Base-by-base conservation (phyloP, 2,113 vertebrate species). In the Cacatua alba region DNA sequence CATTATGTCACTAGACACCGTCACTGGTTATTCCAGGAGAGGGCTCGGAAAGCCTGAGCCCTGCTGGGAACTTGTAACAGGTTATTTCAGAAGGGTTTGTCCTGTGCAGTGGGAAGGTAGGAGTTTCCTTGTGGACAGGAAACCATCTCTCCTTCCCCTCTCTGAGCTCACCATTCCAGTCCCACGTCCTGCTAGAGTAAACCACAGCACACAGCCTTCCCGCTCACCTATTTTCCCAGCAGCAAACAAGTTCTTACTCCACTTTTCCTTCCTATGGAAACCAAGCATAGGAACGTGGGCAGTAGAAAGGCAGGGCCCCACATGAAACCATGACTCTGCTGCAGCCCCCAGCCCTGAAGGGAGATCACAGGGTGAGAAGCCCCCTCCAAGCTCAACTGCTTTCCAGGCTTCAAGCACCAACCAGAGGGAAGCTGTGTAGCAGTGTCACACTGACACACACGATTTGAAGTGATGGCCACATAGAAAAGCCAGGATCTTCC, bases 1-100 rank as follows among this genome's bases (percentile, higher is more conserved):
- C 57, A 35, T 24, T 59, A 24, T 35, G 57, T 23, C 57, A n/a
- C 59, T 37, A 39, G 63, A 48, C 0, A 0, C 28, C 0, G 0
- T 68, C 84, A 72, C 9, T 2, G 0, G 7, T 76, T 91, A 16
- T 63, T 93, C 80, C 72, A 78, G 49, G 57, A 33, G 13, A n/a
- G 13, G 20, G 14, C 4, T 90, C 0, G 0, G 53, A 76, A 89
- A 68, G 23, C 23, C 44, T 48, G 31, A 79, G 46, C 37, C 43
- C 19, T 2, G 0, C 25, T 68, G 51, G 67, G 83, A 88, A 52
- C 53, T 70, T 67, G 76, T 44, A 25, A 51, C 29, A 26, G 14
- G 31, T 82, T 67, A 52, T 62, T 91, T 89, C 75, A 72, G 44
- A 83, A 91, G 16, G 37, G 33, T 91, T 88, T 94, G 31, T 43